These are phyloP conservation scores for Isaurus tuberculatus DNA, from an alignment of 92 coral and sea anemone genomes.

Conservation along the genomic window DNA sequence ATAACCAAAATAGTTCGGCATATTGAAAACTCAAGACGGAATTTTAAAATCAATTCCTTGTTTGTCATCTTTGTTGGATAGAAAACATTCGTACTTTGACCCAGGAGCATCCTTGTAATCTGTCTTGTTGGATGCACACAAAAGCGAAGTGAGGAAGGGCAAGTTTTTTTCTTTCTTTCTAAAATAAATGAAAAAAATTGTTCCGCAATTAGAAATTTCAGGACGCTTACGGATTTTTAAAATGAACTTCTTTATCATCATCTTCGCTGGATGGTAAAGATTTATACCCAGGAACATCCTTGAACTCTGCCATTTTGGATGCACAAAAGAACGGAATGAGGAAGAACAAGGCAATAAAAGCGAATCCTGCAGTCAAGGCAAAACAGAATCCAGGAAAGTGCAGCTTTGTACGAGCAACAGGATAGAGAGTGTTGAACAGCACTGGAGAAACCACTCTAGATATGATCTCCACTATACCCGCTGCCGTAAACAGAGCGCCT, in stretches of 20 bases:
- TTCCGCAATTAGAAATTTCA: too few species aligned
- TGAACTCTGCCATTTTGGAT: not conserved
- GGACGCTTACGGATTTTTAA: not conserved
- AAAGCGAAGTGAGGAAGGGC: conserved; percentile 35
- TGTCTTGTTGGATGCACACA: not conserved
- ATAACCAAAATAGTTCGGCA: too few species aligned
- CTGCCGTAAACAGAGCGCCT: conserved; percentile 61
- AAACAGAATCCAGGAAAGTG: conserved; percentile 60
- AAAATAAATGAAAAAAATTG: too few species aligned
- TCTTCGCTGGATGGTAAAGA: conserved; percentile 4
- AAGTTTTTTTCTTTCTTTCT: too few species aligned
- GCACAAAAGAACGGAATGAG: conserved; percentile 27
- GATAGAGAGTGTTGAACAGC: conserved; percentile 56
- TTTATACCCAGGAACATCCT: conserved; percentile 15
- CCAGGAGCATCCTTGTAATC: not conserved
- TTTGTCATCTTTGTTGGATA: not conserved
- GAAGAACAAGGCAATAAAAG: conserved; percentile 38
- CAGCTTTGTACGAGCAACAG: conserved; percentile 48
- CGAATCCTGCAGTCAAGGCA: conserved; percentile 58
- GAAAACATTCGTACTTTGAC: conserved; percentile 20
- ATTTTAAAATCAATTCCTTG: not conserved
- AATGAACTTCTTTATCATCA: not conserved
- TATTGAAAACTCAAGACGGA: too few species aligned
- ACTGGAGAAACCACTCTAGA: conserved; percentile 59
- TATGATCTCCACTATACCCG: conserved; percentile 50